These are phyloP conservation scores for Fregata magnificens DNA, from an alignment of 2,113 vertebrate genomes.

Conservation along the genomic window DNA sequence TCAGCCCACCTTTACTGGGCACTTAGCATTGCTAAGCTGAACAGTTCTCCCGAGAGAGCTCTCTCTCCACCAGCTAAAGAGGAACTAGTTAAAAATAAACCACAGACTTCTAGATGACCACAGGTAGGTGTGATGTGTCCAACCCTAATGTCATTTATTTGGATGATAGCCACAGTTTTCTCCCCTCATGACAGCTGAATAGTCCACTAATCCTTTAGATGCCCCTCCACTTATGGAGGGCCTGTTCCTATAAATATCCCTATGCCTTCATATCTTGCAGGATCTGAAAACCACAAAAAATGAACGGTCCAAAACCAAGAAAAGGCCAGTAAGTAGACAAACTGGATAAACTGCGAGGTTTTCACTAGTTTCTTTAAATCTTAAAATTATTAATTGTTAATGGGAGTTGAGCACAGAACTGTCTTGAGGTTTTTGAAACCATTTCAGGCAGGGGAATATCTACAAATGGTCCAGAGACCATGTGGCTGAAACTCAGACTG, in stretches of 20 bases:
- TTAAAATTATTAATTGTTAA: background rate
- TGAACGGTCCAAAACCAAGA: background rate
- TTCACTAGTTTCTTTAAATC: background rate
- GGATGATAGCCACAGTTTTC: background rate
- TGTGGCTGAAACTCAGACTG: background rate
- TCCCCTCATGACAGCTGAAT: background rate
- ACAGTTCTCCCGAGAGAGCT: background rate
- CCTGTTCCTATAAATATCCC: background rate
- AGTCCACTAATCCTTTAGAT: background rate
- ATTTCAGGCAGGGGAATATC: background rate
- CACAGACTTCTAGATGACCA: background rate
- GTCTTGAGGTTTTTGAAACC: background rate
- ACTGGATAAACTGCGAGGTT: background rate
- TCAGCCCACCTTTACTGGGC: background rate
- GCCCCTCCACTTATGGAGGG: accelerated
- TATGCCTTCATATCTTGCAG: background rate
- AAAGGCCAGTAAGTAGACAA: background rate
- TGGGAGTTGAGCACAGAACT: background rate
- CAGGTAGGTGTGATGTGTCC: background rate
- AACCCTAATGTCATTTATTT: background rate
- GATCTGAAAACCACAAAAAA: background rate
- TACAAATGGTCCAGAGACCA: background rate
- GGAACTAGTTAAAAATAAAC: background rate
- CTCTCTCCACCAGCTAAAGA: background rate
- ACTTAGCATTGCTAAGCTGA: background rate